A percentile compares a stretch with the other conserved stretches of the same genome.
These are phyloP conservation scores for Aythya baeri DNA, from an alignment of 2,113 vertebrate genomes.

Conservation along the genomic window DNA sequence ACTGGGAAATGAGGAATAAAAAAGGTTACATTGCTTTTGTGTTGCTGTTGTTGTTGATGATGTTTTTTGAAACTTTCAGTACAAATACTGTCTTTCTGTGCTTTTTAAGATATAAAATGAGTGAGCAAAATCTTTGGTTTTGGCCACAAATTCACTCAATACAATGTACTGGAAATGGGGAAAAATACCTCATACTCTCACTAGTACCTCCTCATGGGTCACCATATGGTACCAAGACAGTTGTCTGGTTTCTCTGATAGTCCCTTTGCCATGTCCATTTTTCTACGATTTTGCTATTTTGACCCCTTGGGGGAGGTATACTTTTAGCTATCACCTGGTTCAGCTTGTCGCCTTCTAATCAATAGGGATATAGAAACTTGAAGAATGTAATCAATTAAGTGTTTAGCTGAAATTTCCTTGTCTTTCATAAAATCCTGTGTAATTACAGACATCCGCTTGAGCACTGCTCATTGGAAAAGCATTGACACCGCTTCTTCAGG, in stretches of 20 bases:
- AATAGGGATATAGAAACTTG: not conserved
- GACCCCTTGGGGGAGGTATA: not conserved
- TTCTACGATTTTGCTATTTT: rapidly evolving
- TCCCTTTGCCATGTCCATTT: not conserved
- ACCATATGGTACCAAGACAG: not conserved
- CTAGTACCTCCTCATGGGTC: too few species aligned
- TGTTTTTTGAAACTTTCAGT: not conserved
- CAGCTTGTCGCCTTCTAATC: not conserved
- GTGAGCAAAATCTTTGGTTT: not conserved
- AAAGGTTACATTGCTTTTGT: slow-evolving; percentile 1
- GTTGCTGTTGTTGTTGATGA: not conserved
- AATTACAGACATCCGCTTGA: not conserved
- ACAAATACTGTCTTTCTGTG: not conserved
- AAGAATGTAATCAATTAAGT: not conserved
- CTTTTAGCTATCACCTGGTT: not conserved
- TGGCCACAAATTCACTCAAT: not conserved
- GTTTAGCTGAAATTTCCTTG: not conserved
- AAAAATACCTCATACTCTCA: not conserved
- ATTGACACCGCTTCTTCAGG: not conserved
- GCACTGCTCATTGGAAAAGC: not conserved
- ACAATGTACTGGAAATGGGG: not conserved
- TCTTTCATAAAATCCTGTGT: not conserved
- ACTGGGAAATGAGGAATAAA: not conserved
- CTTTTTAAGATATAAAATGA: not conserved
- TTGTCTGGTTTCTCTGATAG: not conserved